Evolutionary conservation across 2,888 invertebrate species (phyloP).

Genomic region (Tetanocera ferruginea): DNA sequence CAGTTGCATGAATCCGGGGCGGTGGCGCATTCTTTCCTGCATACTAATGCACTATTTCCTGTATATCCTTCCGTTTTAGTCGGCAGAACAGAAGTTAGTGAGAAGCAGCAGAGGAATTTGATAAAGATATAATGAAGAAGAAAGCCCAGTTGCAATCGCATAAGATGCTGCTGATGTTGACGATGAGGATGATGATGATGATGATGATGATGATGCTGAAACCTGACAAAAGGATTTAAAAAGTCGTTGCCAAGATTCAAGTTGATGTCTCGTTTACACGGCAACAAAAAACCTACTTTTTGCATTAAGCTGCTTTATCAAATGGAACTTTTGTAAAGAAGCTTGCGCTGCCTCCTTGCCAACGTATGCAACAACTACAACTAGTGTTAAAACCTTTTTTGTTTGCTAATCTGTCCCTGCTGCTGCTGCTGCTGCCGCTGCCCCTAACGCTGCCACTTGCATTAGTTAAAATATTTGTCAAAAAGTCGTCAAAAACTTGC

Average conservation of each 20-base stretch:
- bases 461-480: conserved; percentile 30
- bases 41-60: too few species aligned
- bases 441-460: conserved; percentile 4
- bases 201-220: background rate
- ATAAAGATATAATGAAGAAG: too few species aligned
- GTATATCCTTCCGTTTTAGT: too few species aligned
- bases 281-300: conserved; percentile 15
- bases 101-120: too few species aligned
- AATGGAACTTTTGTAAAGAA: background rate
- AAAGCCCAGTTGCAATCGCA: too few species aligned
- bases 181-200: background rate
- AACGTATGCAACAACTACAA: background rate
- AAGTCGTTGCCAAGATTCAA: conserved; percentile 5
- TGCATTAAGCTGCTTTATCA: conserved; percentile 12
- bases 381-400: background rate
- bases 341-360: too few species aligned
- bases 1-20: too few species aligned
- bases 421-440: background rate
- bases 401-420: background rate
- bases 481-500: conserved; percentile 25
- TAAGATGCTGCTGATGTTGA: background rate
- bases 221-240: conserved; percentile 19
- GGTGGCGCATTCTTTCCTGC: too few species aligned
- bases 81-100: too few species aligned
- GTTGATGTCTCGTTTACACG: conserved; percentile 12